A percentile compares a stretch with the other conserved stretches of the same genome.
These are phyloP conservation scores for Muricea muricata DNA, from an alignment of 92 coral and sea anemone genomes.

Conservation along the genomic window DNA sequence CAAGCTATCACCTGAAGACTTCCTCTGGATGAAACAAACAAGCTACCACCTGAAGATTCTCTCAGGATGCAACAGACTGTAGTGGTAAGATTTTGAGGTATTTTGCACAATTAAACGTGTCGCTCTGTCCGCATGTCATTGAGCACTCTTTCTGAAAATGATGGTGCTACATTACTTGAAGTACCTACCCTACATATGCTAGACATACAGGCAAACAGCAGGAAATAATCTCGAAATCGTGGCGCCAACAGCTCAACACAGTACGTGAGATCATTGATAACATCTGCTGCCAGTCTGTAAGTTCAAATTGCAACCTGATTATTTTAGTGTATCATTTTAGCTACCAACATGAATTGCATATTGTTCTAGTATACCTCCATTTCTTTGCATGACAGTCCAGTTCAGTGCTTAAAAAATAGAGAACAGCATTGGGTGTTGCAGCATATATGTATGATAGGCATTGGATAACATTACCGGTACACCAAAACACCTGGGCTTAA, in stretches of 20 bases:
- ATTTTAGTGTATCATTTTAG: background rate
- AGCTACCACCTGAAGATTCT: too few relatives aligned
- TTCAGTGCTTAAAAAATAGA: slow-evolving; percentile 73
- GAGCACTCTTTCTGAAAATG: too few relatives aligned
- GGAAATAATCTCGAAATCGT: slow-evolving; percentile 84
- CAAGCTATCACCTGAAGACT: too few relatives aligned
- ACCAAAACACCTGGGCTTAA: too few relatives aligned
- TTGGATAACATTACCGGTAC: too few relatives aligned
- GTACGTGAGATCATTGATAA: slow-evolving; percentile 85
- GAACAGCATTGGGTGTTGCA: background rate
- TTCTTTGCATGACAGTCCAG: slow-evolving; percentile 98
- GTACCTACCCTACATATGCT: slow-evolving; percentile 85
- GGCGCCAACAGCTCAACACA: slow-evolving; percentile 87
- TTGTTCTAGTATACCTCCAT: slow-evolving; percentile 83
- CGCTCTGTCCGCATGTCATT: too few relatives aligned
- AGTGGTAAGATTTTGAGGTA: too few relatives aligned
- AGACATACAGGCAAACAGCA: slow-evolving; percentile 86
- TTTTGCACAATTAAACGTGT: too few relatives aligned
- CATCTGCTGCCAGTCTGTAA: slow-evolving; percentile 88
- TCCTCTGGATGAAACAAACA: too few relatives aligned
- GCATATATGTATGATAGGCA: too few relatives aligned
- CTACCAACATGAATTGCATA: background rate
- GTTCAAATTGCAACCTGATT: background rate
- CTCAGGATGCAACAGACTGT: too few relatives aligned
- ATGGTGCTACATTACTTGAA: too few relatives aligned